Evolutionary conservation across 92 coral and sea anemone genomes (phyloP), one percentile per base, ranked within the genome.

Genomic region (Porites divaricata): DNA sequence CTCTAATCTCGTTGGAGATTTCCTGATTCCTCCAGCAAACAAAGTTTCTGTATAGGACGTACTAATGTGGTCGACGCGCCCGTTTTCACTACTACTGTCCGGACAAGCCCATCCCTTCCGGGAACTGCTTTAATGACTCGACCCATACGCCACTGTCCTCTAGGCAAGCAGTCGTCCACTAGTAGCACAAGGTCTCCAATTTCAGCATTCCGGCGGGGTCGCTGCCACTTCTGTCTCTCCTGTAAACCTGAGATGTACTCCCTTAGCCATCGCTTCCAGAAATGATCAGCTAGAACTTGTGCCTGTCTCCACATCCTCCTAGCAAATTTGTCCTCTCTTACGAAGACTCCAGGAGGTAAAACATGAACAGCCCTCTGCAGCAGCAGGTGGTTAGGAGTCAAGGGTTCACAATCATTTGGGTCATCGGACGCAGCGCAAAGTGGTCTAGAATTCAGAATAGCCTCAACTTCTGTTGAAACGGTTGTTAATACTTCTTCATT

Each of bases 161-260:
- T 54, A 4, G 88, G 88, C 0, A 70, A 35, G 35, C 20, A 15
- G 16, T 83, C 69, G 68, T 88, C 84, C 5, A 83, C 83, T 63
- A 88, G 73, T 28, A 88, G 70, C 14, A 77, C 91, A 48, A 88
- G 78, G 64, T 88, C 91, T 53, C 81, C 81, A 64, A 88, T 69
- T 16, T 78, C 52, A n/a, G 83, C 79, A 78, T 83, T 89, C 51
- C 76, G 70, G 45, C 76, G 67, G 13, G 87, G 78, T 63, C 81
- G 57, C 41, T 28, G 63, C 85, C 90, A 89, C 59, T 75, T 89
- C 80, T 81, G 86, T 70, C 95, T 75, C 70, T 66, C 82, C 72
- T 80, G 92, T 24, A 91, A 78, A 14, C 86, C 74, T n/a, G 95
- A 92, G 25, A 89, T 9, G 53, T 86, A 92, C 74, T 92, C 95